Evolutionary conservation across 2,797 vertebrate genomes (phyloP), one percentile per base, ranked within the genome.

Genomic region (Sitta carolinensis): DNA sequence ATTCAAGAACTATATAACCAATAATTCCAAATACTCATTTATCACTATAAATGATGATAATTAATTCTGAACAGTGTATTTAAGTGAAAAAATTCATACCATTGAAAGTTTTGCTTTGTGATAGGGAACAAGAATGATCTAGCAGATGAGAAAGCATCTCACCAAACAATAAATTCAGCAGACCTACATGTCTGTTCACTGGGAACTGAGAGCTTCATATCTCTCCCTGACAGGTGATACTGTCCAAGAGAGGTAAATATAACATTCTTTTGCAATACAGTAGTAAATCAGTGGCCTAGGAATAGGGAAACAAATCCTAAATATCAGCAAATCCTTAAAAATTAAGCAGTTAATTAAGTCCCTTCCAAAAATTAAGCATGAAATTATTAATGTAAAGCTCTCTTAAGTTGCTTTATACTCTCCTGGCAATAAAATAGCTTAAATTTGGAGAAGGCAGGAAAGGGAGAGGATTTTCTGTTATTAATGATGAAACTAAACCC

Each of bases 361-460:
- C 36, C 36, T 36, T 36, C 36, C 36, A 36, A 36, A 36, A 36
- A 36, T 36, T 36, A 36, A 36, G 36, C 36, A 36, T 36, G 36
- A 57, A 17, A 16, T 21, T 74, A 61, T 42, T 10, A 48, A 15
- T 34, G 8, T 43, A 78, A 81, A 61, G 6, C 2, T 72, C 16
- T 78, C 50, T 26, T 25, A 57, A 64, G 4, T 45, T 52, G 4
- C 5, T 50, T 5, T 45, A 3, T 14, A 16, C 2, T 58, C 32
- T 52, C 16, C 8, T 32, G 4, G 1, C 1, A 4, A 38, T 11
- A 12, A 5, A 45, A 42, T 10, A 38, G 1, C 32, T 70, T 51
- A 42, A 81, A 84, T n/a, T 12, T 45, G 10, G 12, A 77, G 29
- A 84, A 61, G 3, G 2, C 40, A 9, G 20, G 10, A 90, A 91